Conservation (phyloP, 1,140 invertebrate species). For the Nixonia krombeini region DNA sequence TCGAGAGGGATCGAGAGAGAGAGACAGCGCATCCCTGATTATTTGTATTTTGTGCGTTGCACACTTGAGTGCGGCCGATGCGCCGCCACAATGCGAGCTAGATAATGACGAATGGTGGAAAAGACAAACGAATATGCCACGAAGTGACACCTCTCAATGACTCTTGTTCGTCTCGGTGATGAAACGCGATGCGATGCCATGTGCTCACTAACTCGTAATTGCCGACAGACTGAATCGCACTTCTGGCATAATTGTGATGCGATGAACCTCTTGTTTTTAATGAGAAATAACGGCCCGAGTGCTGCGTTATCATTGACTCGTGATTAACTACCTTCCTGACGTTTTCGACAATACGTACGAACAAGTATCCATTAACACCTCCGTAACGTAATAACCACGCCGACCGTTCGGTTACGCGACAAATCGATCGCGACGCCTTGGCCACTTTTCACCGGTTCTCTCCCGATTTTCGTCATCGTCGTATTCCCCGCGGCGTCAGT, state of each 20-base stretch:
- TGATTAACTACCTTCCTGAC: conserved; percentile 48
- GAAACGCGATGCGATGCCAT: conserved; percentile 51
- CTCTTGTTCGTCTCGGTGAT: conserved; percentile 54
- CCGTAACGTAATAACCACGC: too few species aligned
- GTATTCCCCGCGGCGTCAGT: too few species aligned
- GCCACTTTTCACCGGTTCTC: too few species aligned
- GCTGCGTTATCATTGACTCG: conserved; percentile 41
- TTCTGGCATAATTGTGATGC: conserved; percentile 66
- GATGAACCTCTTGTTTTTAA: conserved; percentile 70
- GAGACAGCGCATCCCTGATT: conserved; percentile 53
- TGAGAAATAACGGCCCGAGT: conserved; percentile 57
- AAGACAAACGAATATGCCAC: conserved; percentile 72
- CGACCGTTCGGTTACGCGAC: too few species aligned
- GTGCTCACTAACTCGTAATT: conserved; percentile 47
- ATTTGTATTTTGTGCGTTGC: conserved; percentile 66
- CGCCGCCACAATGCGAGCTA: conserved; percentile 60
- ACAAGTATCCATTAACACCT: conserved; percentile 43
- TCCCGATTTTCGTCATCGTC: too few species aligned
- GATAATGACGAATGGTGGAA: conserved; percentile 68
- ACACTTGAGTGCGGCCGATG: conserved; percentile 64
- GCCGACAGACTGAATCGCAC: conserved; percentile 53
- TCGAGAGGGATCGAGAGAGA: background rate
- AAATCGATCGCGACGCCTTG: too few species aligned
- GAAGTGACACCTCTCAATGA: conserved; percentile 73
- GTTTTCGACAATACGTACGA: conserved; percentile 33